phyloP scores from a whole-genome alignment of 2,888 invertebrate species.

The Tachina fera region DNA sequence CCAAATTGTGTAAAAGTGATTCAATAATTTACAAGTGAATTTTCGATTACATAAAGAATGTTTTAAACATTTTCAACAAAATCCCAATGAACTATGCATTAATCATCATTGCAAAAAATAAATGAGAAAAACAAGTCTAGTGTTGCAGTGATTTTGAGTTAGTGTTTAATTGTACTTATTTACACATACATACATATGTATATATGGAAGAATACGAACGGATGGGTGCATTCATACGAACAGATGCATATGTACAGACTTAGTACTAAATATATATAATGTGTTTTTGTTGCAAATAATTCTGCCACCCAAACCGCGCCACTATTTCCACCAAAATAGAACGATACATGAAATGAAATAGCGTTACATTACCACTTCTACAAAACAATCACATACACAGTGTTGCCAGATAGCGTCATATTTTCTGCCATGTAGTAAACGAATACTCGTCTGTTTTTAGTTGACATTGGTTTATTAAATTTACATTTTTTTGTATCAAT shows the following conservation, averaged over 20 bases:
- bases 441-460: neutral
- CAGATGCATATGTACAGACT: conserved; percentile 10
- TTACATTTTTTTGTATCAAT: neutral
- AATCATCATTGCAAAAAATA: conserved; percentile 14
- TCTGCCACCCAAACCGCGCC: conserved; percentile 36
- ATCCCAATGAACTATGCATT: neutral
- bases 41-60: neutral
- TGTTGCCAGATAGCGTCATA: conserved; percentile 16
- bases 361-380: conserved; percentile 17
- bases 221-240: conserved; percentile 6
- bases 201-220: neutral
- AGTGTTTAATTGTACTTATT: conserved; percentile 12
- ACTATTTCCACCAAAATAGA: conserved; percentile 37
- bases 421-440: conserved; percentile 6
- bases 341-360: conserved; percentile 40
- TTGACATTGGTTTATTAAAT: too few species aligned
- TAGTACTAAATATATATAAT: conserved; percentile 32
- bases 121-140: neutral
- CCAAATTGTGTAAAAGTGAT: conserved; percentile 37
- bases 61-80: neutral
- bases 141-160: conserved; percentile 19
- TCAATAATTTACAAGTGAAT: neutral
- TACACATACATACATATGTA: neutral
- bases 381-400: conserved; percentile 12
- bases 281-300: conserved; percentile 39